Evolutionary conservation across 2,888 invertebrate species (phyloP).

Genomic region (Heliconius ethilla): DNA sequence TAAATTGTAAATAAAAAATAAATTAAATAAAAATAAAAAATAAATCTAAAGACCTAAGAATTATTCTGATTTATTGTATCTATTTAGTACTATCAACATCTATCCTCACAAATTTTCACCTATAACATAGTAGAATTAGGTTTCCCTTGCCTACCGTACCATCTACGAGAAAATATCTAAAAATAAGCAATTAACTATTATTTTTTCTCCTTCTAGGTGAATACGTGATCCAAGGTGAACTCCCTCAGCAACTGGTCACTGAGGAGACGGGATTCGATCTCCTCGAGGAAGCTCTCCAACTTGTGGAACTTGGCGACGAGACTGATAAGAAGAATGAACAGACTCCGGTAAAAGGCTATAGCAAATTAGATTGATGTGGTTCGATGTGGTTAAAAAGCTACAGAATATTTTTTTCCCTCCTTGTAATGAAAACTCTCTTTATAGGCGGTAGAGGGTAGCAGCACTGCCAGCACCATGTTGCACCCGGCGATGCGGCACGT

Average conservation of each 20-base stretch:
- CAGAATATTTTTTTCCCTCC: too few relatives aligned
- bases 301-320: conserved; percentile 86
- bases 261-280: conserved; percentile 85
- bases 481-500: conserved; percentile 79
- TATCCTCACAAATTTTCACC: too few relatives aligned
- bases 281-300: conserved; percentile 87
- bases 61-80: too few relatives aligned
- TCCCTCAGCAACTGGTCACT: conserved; percentile 78
- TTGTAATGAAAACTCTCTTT: neutral
- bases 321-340: conserved; percentile 79
- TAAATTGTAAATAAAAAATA: too few relatives aligned
- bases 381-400: neutral
- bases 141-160: too few relatives aligned
- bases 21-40: too few relatives aligned
- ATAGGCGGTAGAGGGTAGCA: conserved; percentile 72
- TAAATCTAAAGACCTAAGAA: too few relatives aligned
- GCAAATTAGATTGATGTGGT: neutral
- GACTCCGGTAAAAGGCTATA: conserved; percentile 53
- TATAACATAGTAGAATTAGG: too few relatives aligned
- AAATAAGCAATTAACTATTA: neutral
- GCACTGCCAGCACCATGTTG: conserved; percentile 65
- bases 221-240: conserved; percentile 82
- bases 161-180: neutral
- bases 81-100: too few relatives aligned
- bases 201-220: conserved; percentile 74